Base-by-base conservation (phyloP, 2,797 vertebrate species). In the Spinibarbus caldwelli region DNA sequence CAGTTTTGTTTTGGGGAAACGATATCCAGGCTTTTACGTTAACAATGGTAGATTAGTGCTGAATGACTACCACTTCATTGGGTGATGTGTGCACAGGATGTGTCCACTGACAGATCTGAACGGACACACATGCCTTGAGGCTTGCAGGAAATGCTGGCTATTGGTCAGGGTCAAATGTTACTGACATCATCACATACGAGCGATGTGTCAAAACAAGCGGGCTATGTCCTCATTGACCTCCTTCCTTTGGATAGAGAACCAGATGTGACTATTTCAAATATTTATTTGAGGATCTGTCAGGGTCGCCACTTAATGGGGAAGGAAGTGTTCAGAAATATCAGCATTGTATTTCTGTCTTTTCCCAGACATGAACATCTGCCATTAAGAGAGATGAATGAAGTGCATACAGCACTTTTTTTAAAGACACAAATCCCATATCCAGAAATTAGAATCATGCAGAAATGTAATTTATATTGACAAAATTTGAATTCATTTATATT, bases 51-150 rank as follows among this genome's bases (percentile, higher is more conserved):
- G 75, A 79, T 79, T 79, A 79, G 85, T 70, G 29, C 45, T 68
- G 62, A 81, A 57, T 68, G 62, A 72, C 67, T 73, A 78, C 59
- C 66, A 54, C n/a, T 67, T 72, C 43, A 62, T 23, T 77, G 80
- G 82, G 23, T 76, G 34, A 83, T 87, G 84, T 78, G 54, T 49
- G 64, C 41, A 64, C 70, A 81, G 80, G 45, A 87, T 68, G 73
- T 87, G 73, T 78, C 62, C 67, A 52, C 41, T 86, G 80, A 89
- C 70, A 82, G 82, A 86, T 84, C 79, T 81, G 82, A 85, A 62
- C 47, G 10, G 75, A 67, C 80, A 87, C 75, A 85, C 47, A 70
- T 83, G 86, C 83, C 80, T 31, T 17, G 52, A 68, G 78, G 73
- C 72, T 78, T 67, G 80, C 66, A 89, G 86, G 78, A 87, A 81